Evolutionary conservation across 2,113 vertebrate species (phyloP).

Genomic region (Apteryx mantelli): DNA sequence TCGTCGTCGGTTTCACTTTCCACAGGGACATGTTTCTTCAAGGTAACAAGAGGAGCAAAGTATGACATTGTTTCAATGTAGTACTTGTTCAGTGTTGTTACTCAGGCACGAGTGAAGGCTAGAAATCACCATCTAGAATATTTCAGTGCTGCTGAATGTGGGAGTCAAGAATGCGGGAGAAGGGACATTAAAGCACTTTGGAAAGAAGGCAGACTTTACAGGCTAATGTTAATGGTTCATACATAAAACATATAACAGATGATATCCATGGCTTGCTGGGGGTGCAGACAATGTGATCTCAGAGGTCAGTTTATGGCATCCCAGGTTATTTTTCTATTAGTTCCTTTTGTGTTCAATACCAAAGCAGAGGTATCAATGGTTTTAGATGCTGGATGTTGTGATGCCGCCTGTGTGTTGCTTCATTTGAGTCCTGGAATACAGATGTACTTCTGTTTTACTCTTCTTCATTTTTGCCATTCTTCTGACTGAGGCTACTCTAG

Average conservation of each 20-base stretch:
- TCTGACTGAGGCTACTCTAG: background rate
- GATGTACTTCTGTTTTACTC: background rate
- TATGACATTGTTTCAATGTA: background rate
- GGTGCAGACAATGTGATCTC: background rate
- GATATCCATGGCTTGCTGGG: background rate
- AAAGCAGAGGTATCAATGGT: background rate
- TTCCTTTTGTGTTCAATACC: fast-evolving
- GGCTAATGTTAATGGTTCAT: fast-evolving
- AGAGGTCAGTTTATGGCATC: background rate
- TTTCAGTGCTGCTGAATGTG: background rate
- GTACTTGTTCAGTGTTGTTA: background rate
- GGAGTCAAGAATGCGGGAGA: background rate
- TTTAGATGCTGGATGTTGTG: background rate
- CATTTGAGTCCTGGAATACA: background rate
- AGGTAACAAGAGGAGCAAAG: background rate
- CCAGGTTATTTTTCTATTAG: background rate
- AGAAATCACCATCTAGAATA: fast-evolving
- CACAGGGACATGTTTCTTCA: background rate
- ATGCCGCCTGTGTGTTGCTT: background rate
- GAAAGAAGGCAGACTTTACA: background rate
- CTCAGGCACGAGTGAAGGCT: fast-evolving
- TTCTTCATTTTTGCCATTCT: background rate
- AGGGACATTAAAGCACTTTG: background rate
- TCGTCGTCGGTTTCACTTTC: background rate
- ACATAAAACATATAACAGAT: background rate